Evolutionary conservation across 2,113 vertebrate genomes (phyloP), one percentile per base, ranked within the genome.

Genomic region (Colinus virginianus): DNA sequence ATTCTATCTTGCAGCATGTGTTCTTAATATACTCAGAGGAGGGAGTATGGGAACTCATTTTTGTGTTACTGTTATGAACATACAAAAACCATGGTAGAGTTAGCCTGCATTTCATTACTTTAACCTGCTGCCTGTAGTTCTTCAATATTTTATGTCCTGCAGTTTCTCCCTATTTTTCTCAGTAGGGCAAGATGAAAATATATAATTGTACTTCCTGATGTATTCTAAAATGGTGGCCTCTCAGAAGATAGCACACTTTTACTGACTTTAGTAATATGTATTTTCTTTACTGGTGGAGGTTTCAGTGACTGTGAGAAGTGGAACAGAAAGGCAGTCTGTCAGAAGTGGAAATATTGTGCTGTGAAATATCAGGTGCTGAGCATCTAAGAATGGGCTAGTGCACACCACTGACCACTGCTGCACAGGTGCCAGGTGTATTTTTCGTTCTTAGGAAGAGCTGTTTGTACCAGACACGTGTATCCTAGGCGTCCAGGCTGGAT

Each of bases 121-220:
- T 40, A 81, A 70, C 34, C 68, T 79, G 34, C 43, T 92, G 32
- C 19, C 74, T 85, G 55, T 55, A 70, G 5, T 78, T 88, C 53
- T 51, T 43, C 58, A 8, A 34, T 64, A 5, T 67, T 75, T 93
- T 88, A 84, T 68, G 51, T 81, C 36, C 22, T 3, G 3, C 12
- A n/a, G 22, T 90, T 93, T 93, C 56, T 87, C 59, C 70, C 28
- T 7, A 9, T 75, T 88, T 86, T 75, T 88, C 28, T 87, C 34
- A 26, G 59, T 84, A 75, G 19, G 77, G 17, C 28, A n/a, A 11
- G 43, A 34, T 87, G 74, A 81, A 86, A 74, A 64, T 48, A 40
- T 0, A 26, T n/a, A 36, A 16, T 45, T 21, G 70, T 88, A 5
- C 55, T 88, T 88, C 51, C 25, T 63, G 63, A 64, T 71, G 26